phyloP scores from a whole-genome alignment of 1,140 invertebrate species.

The Drosophila busckii region DNA sequence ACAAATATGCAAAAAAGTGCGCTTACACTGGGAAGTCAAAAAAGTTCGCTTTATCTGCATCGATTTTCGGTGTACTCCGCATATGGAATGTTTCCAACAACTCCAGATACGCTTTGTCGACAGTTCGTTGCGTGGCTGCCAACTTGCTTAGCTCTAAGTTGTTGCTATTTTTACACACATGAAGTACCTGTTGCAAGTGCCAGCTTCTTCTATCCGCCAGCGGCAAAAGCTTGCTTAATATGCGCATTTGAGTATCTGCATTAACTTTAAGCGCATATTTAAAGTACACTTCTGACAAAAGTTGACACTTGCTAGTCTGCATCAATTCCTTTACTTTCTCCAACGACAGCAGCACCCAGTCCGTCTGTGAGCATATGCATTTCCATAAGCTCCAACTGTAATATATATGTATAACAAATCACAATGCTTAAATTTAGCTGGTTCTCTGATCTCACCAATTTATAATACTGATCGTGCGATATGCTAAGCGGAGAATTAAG shows the following conservation, averaged over 20 bases:
- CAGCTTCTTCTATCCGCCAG: slow-evolving; percentile 12
- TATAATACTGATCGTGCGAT: slow-evolving; percentile 40
- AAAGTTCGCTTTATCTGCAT: background rate
- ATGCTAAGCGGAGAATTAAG: background rate
- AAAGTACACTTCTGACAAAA: slow-evolving; percentile 29
- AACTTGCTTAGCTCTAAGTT: slow-evolving; percentile 33
- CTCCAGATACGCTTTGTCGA: background rate
- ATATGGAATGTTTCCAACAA: slow-evolving; percentile 4
- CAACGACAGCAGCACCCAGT: slow-evolving; percentile 19
- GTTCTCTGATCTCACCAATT: slow-evolving; percentile 29
- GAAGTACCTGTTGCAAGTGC: slow-evolving; percentile 38
- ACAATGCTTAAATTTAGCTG: too few species aligned
- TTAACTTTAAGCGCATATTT: slow-evolving; percentile 7
- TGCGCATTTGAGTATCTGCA: slow-evolving; percentile 2
- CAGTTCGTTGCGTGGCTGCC: background rate
- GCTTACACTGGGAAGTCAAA: too few species aligned
- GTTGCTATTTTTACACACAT: slow-evolving; percentile 6
- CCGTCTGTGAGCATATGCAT: slow-evolving; percentile 5
- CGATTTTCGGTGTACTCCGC: background rate
- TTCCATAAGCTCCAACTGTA: slow-evolving; percentile 29
- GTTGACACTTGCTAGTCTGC: background rate
- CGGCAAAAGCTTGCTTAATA: slow-evolving; percentile 19
- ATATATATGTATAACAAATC: background rate
- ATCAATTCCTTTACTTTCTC: slow-evolving; percentile 14
- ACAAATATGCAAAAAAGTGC: slow-evolving; percentile 11